Evolutionary conservation across 2,113 vertebrate species (phyloP).

Genomic region (Bombycilla garrulus): DNA sequence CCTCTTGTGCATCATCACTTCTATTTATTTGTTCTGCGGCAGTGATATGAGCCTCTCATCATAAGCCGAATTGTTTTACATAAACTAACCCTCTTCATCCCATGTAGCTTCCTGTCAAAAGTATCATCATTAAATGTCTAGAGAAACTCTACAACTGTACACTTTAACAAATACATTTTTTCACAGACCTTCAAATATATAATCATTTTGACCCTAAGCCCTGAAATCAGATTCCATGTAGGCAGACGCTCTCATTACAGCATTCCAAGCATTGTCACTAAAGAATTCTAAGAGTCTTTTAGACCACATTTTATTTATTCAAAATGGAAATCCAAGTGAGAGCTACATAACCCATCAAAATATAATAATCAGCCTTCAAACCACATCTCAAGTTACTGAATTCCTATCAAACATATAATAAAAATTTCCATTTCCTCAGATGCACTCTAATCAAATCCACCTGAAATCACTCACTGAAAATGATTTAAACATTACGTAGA

Average conservation of each 20-base stretch:
- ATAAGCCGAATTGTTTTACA: neutral
- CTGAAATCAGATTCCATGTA: neutral
- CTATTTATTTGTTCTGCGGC: neutral
- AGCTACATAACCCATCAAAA: neutral
- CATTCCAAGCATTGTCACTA: neutral
- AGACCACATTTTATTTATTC: neutral
- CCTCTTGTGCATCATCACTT: neutral
- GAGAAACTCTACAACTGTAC: neutral
- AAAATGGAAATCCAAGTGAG: neutral
- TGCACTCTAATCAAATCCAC: neutral
- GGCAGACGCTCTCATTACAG: neutral
- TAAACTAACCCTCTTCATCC: neutral
- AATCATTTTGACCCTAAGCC: neutral
- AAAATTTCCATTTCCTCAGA: neutral
- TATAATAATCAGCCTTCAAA: neutral
- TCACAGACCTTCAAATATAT: neutral
- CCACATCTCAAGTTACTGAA: neutral
- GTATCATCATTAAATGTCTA: neutral
- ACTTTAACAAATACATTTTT: neutral
- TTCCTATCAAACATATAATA: neutral
- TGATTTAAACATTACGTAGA: neutral
- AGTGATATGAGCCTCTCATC: neutral
- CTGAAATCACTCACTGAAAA: constrained; percentile 2
- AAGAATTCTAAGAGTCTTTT: neutral
- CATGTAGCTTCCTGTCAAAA: neutral